Evolutionary conservation across 2,797 vertebrate genomes (phyloP), one percentile per base, ranked within the genome.

Genomic region (Enteromius paludinosus): DNA sequence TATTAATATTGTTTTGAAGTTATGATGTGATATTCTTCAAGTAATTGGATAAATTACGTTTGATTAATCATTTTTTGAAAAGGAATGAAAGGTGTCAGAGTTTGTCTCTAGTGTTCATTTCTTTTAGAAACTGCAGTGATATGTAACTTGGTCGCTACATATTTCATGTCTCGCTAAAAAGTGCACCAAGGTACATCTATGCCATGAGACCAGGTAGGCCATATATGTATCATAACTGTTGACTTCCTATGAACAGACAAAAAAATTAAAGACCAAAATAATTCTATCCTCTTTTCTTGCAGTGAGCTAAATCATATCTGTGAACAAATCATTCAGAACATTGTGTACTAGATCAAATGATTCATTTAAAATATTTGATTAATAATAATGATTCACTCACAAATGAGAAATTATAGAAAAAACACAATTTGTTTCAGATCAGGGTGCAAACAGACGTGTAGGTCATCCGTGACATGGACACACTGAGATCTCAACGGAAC

Each of bases 401-500:
- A 10, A 23, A 38, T 17, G 5, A 35, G 28, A n/a, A 28, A 72
- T n/a, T 0, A 54, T 8, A 78, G 43, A 15, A 41, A 38, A 41
- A 41, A 14, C 41, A 33, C 41, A 33, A n/a, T 20, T 73, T 15
- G 49, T 54, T 73, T 78, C 76, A 66, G 62, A 52, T 66, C 76
- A 78, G 62, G 52, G 45, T 5, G 15, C 68, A 28, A 76, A 70
- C 2, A 33, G 38, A 43, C 3, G 23, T 45, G 23, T 35, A 73
- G 12, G 54, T 72, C 54, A 71, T 62, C n/a, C 2, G 4, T 79
- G 66, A 61, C 35, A 43, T 56, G 49, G 6, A 79, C 56, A 79
- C 52, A 70, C 23, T 30, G 8, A 79, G 18, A 59, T 41, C 49
- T 70, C 35, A 59, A 35, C 3, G 38, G 78, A 7, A 38, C 20